Base-by-base conservation (phyloP, 2,888 invertebrate genomes). In the Zygaena filipendulae region DNA sequence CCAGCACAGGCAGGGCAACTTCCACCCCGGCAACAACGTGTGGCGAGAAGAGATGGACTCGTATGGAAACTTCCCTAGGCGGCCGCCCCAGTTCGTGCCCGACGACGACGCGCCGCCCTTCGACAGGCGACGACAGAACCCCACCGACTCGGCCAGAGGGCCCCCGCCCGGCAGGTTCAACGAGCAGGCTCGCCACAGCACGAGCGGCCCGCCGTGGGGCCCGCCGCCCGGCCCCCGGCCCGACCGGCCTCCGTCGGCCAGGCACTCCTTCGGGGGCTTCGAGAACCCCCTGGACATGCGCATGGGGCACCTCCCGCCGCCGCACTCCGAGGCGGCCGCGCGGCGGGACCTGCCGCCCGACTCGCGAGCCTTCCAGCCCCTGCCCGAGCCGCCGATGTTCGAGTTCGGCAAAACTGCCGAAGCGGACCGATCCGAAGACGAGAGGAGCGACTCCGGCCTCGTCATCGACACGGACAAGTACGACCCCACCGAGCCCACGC, bases 401-500 rank as follows among this genome's bases (percentile, higher is more conserved):
- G 44, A 59, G 34, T 61, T 69, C 43, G 47, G 67, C 38, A 51
- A 64, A 46, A 34, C 49, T 2, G 42, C 49, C 2, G 82, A 82
- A 18, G 32, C 50, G 0, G 64, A 68, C 4, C 58, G 55, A 23
- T 70, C 74, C 0, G 82, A 82, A 38, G 82, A 81, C 32, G 83
- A 83, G 31, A 68, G 63, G 26, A 83, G 82, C 45, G 84, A 84
- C 42, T 58, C 75, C 1, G 83, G 82, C 24, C 69, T 86, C 44
- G 79, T 85, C 16, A 85, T 85, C 22, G 86, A 82, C 45, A 71
- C 75, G 1, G 82, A 82, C 23, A 82, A 82, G 40, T 83, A 83
- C 45, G 83, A 84, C 40, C 83, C 83, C 6, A 82, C 77, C 5
- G 80, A 82, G 36, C 81, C 82, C 9, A 82, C 82, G 1, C 46